Evolutionary conservation across 2,797 vertebrate species (phyloP).

Genomic region (Myotis pilosus): DNA sequence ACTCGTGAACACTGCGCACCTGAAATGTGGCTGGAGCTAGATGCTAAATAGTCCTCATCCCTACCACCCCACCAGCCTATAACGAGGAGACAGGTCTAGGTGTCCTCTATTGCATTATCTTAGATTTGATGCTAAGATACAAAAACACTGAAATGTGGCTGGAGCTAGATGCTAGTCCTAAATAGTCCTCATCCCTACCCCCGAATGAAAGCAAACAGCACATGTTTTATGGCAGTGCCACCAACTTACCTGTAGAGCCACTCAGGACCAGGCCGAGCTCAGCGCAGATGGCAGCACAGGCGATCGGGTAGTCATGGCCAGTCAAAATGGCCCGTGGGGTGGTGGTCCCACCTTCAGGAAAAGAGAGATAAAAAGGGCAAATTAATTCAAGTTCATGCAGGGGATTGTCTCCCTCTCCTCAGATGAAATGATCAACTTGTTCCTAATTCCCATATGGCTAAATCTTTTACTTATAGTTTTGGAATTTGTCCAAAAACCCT

Average conservation of each 20-base stretch:
- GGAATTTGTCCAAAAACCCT: background rate
- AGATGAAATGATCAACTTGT: background rate
- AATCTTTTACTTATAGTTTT: background rate
- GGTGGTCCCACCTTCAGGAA: conserved; percentile 89
- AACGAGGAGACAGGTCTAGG: no score
- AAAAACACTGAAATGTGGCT: background rate
- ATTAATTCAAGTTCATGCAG: background rate
- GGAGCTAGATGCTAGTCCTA: background rate
- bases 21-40: background rate
- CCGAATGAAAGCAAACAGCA: background rate
- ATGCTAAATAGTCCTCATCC: background rate
- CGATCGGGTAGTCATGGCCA: conserved; percentile 96
- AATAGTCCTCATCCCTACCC: no score
- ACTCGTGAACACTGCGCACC: background rate
- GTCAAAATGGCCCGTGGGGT: conserved; percentile 94
- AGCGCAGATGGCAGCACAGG: conserved; percentile 93
- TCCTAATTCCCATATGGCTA: background rate
- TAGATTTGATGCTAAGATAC: background rate
- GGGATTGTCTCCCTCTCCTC: background rate
- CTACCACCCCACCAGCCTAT: background rate
- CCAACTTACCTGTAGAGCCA: conserved; percentile 92
- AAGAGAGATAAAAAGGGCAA: conserved; percentile 60
- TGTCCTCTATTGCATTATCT: background rate
- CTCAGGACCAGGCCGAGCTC: conserved; percentile 97
- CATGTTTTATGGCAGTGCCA: background rate